Conservation (phyloP, 2,888 invertebrate genomes). For the Sesamia inferens region DNA sequence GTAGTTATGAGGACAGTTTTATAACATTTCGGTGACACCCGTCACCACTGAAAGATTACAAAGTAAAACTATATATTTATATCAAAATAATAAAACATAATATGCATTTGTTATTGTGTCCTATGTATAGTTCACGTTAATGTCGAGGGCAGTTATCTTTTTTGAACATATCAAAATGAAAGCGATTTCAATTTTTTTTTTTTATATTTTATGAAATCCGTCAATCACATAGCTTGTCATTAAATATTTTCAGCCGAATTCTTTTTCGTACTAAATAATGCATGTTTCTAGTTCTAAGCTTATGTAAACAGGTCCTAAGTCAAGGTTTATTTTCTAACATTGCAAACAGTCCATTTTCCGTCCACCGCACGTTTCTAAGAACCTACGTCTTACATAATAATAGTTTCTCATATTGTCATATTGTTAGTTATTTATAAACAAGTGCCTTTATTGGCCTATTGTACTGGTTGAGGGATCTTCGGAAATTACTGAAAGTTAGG, state of each 20-base stretch:
- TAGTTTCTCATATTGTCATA: constrained; percentile 58
- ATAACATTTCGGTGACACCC: background rate
- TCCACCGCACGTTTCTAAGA: constrained; percentile 57
- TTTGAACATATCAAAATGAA: background rate
- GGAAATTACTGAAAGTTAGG: constrained; percentile 55
- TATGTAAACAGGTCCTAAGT: constrained; percentile 14
- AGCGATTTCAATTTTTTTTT: no score
- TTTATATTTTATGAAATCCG: background rate
- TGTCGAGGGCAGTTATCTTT: background rate
- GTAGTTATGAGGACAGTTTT: constrained; percentile 1
- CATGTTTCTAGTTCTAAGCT: background rate
- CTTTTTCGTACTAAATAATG: background rate
- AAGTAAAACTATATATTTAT: background rate
- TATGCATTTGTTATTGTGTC: no score
- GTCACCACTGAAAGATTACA: background rate
- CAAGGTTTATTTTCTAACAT: constrained; percentile 48
- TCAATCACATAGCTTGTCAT: background rate
- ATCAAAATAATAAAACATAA: background rate
- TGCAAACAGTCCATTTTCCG: constrained; percentile 43
- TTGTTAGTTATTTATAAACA: constrained; percentile 72
- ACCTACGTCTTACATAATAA: constrained; percentile 55
- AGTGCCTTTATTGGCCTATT: constrained; percentile 67
- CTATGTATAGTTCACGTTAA: background rate
- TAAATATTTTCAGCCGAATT: background rate
- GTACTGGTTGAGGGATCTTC: constrained; percentile 59